Evolutionary conservation across 2,113 vertebrate species (phyloP).

Genomic region (Tychaedon coryphoeus): DNA sequence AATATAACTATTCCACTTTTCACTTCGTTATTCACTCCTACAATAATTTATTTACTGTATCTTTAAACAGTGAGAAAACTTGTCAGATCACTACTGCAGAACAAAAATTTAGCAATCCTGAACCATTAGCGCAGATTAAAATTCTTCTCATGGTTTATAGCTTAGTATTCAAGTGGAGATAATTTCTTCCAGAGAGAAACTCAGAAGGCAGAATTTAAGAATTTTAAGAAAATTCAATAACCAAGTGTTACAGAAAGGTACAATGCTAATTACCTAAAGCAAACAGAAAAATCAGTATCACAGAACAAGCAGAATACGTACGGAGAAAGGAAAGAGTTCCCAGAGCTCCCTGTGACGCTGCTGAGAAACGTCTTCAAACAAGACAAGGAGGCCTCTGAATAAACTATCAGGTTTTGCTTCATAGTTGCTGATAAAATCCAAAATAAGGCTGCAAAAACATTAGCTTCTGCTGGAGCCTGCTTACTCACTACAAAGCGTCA

Average conservation of each 20-base stretch:
- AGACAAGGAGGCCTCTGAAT: constrained; percentile 39
- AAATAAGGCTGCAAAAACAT: constrained; percentile 52
- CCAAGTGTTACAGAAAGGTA: not conserved
- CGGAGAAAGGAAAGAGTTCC: not conserved
- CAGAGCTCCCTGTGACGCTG: constrained; percentile 36
- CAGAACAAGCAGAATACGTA: constrained; percentile 21
- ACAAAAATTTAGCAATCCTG: not conserved
- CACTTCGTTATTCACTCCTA: not conserved
- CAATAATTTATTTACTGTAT: not conserved
- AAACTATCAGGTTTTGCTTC: constrained; percentile 45
- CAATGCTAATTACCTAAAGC: not conserved
- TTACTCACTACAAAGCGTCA: constrained; percentile 57
- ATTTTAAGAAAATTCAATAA: not conserved
- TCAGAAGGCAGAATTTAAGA: not conserved
- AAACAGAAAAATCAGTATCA: not conserved
- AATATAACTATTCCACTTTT: not conserved
- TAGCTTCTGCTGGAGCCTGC: constrained; percentile 37
- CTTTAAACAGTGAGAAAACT: not conserved
- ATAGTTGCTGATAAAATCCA: constrained; percentile 54
- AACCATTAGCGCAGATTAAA: not conserved
- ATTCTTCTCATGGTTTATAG: not conserved
- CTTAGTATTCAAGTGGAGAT: not conserved
- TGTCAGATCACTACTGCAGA: not conserved
- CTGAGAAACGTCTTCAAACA: constrained; percentile 1
- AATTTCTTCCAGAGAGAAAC: not conserved